Base-by-base conservation (phyloP, 1,140 invertebrate species). In the Frieseomelitta varia region DNA sequence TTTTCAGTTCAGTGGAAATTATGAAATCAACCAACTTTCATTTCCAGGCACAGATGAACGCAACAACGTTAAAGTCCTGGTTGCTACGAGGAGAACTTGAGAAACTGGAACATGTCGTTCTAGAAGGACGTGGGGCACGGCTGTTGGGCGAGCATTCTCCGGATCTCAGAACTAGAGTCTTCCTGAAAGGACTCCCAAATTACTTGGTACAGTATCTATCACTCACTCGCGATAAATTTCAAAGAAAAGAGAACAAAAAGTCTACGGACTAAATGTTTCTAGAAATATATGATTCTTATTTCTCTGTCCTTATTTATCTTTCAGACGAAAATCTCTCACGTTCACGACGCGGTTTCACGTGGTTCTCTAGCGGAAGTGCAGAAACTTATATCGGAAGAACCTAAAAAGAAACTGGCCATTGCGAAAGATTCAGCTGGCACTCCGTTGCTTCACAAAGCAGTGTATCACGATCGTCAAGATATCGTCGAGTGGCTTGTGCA, bases 391-490 rank as follows among this genome's bases (percentile, higher is more conserved):
- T 94, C 95, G 30, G 96, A 95, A 65, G 95, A 95, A n/a, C 95
- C 95, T 27, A 96, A 96, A 83, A 96, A 96, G 88, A 96, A 96
- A 88, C 94, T 97, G 79, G 96, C 96, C 0, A 92, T 96, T 73
- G 97, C 97, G 34, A 96, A 97, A 89, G 97, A 98, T 93, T 95
- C 96, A 47, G 95, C 96, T n/a, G 97, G 97, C 8, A 96, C 96
- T 53, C 97, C 97, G 14, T 93, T 98, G 53, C 91, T 98, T 58
- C 97, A 98, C 93, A 97, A 98, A 93, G 97, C 97, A 0, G 96
- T 98, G 15, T 97, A 97, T 86, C 96, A 97, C 92, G 97, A 97
- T 91, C 96, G 97, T 89, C 96, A 94, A 77, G 96, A 97, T 65
- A 97, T 98, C 63, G 95, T 97, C 10, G 95, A 96, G 79, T 98